phyloP scores from a whole-genome alignment of 2,888 invertebrate species.

The Dryobotodes eremita region DNA sequence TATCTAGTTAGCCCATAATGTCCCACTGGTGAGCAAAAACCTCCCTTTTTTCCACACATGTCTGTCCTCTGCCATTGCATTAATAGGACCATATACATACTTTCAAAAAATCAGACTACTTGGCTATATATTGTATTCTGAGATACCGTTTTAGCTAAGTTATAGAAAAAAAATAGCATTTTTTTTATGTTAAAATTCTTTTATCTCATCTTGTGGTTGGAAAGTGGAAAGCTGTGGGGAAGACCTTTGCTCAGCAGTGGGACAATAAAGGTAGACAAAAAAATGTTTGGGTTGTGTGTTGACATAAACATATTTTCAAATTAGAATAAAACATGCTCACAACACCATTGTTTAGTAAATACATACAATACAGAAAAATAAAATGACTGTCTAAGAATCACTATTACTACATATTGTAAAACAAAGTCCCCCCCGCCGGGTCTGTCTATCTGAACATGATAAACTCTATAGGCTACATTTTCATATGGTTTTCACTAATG shows the following conservation, averaged over 20 bases:
- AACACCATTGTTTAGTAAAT: neutral
- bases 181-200: neutral
- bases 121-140: too few relatives aligned
- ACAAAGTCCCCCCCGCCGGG: too few relatives aligned
- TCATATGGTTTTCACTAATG: too few relatives aligned
- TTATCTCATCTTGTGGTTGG: neutral
- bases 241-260: neutral
- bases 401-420: too few relatives aligned
- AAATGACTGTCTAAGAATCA: neutral
- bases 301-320: conserved; percentile 2
- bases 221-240: neutral
- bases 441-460: too few relatives aligned
- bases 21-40: neutral
- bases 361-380: neutral
- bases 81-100: neutral
- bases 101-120: neutral
- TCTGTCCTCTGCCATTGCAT: neutral
- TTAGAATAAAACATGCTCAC: neutral
- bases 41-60: neutral
- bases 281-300: neutral
- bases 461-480: too few relatives aligned
- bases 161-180: too few relatives aligned
- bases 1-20: neutral
- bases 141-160: neutral
- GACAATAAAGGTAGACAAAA: neutral